These are phyloP conservation scores for Potorous gilbertii DNA, from an alignment of 2,797 vertebrate genomes.

Conservation along the genomic window DNA sequence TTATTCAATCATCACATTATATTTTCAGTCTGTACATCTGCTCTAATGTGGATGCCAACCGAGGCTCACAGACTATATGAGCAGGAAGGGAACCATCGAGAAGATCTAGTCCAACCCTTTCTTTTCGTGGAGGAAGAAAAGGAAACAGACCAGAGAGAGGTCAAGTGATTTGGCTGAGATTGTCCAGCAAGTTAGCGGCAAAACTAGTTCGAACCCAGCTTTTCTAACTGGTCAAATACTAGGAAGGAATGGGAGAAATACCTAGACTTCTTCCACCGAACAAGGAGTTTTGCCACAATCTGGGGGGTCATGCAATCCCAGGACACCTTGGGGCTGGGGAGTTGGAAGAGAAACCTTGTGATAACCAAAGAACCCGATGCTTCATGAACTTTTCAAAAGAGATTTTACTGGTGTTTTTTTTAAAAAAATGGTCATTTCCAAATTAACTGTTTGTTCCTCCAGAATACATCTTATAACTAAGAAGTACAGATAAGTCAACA, in stretches of 20 bases:
- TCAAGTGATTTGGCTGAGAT: neutral
- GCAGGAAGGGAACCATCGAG: neutral
- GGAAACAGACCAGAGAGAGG: neutral
- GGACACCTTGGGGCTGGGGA: neutral
- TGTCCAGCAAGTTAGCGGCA: neutral
- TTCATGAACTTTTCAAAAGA: neutral
- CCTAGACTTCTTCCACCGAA: neutral
- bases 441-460: neutral
- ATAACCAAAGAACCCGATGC: neutral
- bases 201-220: neutral
- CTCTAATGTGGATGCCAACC: neutral
- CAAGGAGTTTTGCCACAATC: neutral
- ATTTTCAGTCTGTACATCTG: constrained; percentile 9
- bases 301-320: neutral
- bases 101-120: neutral
- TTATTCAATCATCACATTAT: constrained; percentile 55
- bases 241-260: neutral
- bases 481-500: neutral
- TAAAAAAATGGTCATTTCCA: neutral
- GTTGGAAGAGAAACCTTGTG: neutral
- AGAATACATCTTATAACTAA: neutral
- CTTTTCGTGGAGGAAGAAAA: neutral
- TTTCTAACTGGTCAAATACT: neutral
- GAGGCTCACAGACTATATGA: neutral
- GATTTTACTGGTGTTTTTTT: neutral